Evolutionary conservation across 2,797 vertebrate genomes (phyloP).

Genomic region (Helostoma temminkii): DNA sequence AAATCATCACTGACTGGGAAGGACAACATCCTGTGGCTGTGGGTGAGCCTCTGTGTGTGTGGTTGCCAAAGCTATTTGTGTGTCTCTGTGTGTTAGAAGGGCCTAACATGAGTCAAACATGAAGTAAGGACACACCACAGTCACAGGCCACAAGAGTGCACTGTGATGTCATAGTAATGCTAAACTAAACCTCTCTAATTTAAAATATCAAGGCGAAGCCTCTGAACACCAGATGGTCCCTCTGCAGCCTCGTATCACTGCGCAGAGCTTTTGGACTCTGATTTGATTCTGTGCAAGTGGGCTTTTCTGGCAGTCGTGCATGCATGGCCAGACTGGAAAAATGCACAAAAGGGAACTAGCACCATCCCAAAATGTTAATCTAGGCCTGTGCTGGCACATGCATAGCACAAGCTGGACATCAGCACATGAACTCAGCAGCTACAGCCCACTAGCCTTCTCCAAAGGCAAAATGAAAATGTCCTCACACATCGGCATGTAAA

Average conservation of each 20-base stretch:
- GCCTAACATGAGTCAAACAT: constrained; percentile 39
- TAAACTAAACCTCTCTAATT: constrained; percentile 61
- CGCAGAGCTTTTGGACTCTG: constrained; percentile 42
- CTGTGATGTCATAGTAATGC: constrained; percentile 48
- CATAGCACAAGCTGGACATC: constrained; percentile 35
- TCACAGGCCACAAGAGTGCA: constrained; percentile 43
- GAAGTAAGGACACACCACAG: constrained; percentile 47
- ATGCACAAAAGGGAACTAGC: constrained; percentile 51
- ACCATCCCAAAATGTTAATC: constrained; percentile 50
- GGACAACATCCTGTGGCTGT: constrained; percentile 62
- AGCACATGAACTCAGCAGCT: constrained; percentile 22
- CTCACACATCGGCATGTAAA: constrained; percentile 51
- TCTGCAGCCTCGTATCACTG: constrained; percentile 48
- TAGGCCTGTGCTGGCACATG: constrained; percentile 25
- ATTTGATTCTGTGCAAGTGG: constrained; percentile 47
- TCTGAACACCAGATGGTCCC: constrained; percentile 67
- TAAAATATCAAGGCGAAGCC: constrained; percentile 53
- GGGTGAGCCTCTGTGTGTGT: constrained; percentile 36
- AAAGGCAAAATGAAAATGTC: constrained; percentile 51
- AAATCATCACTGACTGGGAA: constrained; percentile 57
- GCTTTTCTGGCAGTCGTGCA: constrained; percentile 46
- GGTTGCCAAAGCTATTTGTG: constrained; percentile 26
- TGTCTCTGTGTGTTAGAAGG: constrained; percentile 36
- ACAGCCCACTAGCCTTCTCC: constrained; percentile 7
- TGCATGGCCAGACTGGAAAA: constrained; percentile 44